Base-by-base conservation (phyloP, 2,888 invertebrate species). In the Ichneumoninae sp. region DNA sequence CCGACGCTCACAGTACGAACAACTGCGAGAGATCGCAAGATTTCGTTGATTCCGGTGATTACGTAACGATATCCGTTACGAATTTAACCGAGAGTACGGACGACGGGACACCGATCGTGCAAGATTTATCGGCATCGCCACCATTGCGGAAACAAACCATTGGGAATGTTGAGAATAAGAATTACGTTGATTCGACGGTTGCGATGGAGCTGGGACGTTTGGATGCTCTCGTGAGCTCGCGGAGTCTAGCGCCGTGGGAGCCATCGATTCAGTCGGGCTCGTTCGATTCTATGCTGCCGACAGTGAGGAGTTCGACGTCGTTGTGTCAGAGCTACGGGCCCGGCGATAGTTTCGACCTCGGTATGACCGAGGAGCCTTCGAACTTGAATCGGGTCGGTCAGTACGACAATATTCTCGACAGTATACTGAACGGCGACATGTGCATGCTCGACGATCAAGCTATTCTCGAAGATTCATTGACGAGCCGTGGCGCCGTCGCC, bases 331-430 rank as follows among this genome's bases (percentile, higher is more conserved):
- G 36, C 47, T 77, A 66, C 36, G 10, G 7, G 19, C 10, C 33
- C 65, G 50, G 40, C 19, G 68, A 76, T 1, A 44, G 57, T 36
- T 82, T 75, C 33, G 81, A 81, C 19, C 52, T 87, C 10, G 81
- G 76, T 22, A 86, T 82, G 16, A 76, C 19, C 6, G 79, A 85
- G 16, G 86, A 84, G 30, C 52, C 76, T 13, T 36, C 63, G 50
- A 87, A 73, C 19, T 44, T 68, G 47, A 80, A 76, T 69, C 70
- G 83, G 5, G 63, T 65, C n/a, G 81, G 88, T 7, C 88, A 89
- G 26, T 89, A 88, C 74, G 89, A 90, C 66, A 89, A 88, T 77
- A 88, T 89, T 66, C 85, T 88, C n/a, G 88, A 89, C 22, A 89
- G 87, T 63, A 89, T 90, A 47, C 82, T 90, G 26, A 88, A 87